Evolutionary conservation across 2,797 vertebrate genomes (phyloP), one percentile per base, ranked within the genome.

Genomic region (Triplophysa yarkandensis): DNA sequence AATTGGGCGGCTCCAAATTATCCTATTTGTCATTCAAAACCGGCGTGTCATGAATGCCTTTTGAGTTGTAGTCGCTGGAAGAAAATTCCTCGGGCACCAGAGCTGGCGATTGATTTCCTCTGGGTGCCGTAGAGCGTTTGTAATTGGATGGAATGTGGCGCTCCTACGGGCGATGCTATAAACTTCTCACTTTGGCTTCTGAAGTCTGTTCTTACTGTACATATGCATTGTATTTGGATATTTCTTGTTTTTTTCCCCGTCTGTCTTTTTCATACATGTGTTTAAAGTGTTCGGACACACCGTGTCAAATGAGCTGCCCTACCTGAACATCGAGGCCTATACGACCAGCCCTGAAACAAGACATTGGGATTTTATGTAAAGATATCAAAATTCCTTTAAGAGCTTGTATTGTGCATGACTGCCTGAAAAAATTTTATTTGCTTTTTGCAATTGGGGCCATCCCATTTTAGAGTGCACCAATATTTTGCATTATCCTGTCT

Each of bases 251-350:
- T 46, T 23, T 4, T 63, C 4, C 54, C 46, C 2, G 50, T n/a
- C n/a, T 82, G 32, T 74, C n/a, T 73, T 27, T 83, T 39, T 75
- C 67, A 30, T 65, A 21, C 68, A 98, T 95, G 73, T 98, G 96
- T 84, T 86, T 99, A 4, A 98, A 98, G 86, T 98, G 96, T 89
- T 95, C 90, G 0, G 96, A 98, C 85, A 95, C 96, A 71, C 96
- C 96, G 0, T 98, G 97, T 92, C 96, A 98, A 90, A 98, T 98
- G 90, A 99, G 95, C 83, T 98, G 95, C 84, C 96, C 96, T 0
- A 99, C 96, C 88, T 99, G 85, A 95, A 98, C 87, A 92, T 98
- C 84, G 98, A 98, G 84, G 90, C 93, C 8, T 99, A 98, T 83
- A 97, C 98, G 86, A 96, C 95, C 46, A 98, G 95, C 79, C 96